These are phyloP conservation scores for Catharus minimus DNA, from an alignment of 2,113 vertebrate species.

Conservation along the genomic window DNA sequence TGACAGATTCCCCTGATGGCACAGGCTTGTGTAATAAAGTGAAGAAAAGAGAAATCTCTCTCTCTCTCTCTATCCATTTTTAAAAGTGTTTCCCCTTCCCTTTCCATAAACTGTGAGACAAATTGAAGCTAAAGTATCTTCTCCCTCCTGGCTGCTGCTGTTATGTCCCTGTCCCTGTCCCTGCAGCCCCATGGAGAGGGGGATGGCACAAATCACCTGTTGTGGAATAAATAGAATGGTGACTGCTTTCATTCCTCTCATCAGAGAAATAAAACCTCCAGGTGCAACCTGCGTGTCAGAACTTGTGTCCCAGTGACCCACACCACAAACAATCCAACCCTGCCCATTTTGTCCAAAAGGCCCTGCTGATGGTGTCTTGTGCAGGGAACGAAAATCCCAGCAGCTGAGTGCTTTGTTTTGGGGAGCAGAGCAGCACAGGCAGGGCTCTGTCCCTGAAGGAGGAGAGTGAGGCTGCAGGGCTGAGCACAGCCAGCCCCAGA, in stretches of 20 bases:
- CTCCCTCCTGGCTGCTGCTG: background rate
- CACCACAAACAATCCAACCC: fast-evolving
- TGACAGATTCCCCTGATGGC: background rate
- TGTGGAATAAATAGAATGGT: background rate
- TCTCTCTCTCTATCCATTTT: background rate
- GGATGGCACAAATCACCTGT: fast-evolving
- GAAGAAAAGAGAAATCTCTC: background rate
- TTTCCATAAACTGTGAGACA: background rate
- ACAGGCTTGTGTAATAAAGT: background rate
- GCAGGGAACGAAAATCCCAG: no score
- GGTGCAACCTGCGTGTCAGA: background rate
- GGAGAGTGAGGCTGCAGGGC: background rate
- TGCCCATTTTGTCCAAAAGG: no score
- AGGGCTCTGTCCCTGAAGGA: background rate
- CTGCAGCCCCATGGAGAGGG: fast-evolving
- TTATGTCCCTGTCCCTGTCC: background rate
- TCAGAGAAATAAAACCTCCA: background rate
- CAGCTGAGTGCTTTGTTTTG: no score
- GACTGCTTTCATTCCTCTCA: background rate
- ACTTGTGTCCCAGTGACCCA: background rate
- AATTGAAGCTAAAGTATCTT: background rate
- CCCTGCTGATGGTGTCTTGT: no score
- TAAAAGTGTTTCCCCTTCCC: constrained; percentile 15
- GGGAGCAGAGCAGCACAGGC: no score
- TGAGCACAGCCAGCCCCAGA: background rate